Evolutionary conservation across 2,888 invertebrate species (phyloP), one percentile per base, ranked within the genome.

Genomic region (Campoplex nolae): DNA sequence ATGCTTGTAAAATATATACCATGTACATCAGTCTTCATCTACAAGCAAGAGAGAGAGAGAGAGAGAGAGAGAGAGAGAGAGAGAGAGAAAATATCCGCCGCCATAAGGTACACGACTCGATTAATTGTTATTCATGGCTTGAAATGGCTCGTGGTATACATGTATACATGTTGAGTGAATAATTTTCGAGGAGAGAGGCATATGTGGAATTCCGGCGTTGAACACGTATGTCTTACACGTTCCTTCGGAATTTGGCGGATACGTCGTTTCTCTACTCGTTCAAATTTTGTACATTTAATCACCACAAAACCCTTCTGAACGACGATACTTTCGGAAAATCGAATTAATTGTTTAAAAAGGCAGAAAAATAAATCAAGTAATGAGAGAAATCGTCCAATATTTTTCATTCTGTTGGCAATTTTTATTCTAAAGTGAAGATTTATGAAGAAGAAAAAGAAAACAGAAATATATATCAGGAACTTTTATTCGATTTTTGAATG

Each of bases 71-170:
- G 38, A 58, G 38, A 38, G 38, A 6, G 38, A 38, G 38, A 38
- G 38, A 71, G n/a, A n/a, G n/a, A n/a, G n/a, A n/a, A n/a, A 65
- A 78, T 75, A 54, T 78, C 42, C 68, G 54, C 42, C 65, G 42
- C 75, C 79, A 83, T 35, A 68, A 38, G 68, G 68, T 58, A 78
- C 67, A 79, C 67, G 56, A 68, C 80, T 82, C 83, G 77, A 88
- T 85, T 82, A 84, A 88, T 88, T 88, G 81, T 81, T 82, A 88
- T 88, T 86, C 88, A 84, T 78, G 62, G 38, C 68, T 77, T 54
- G 86, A 76, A 70, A 83, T 67, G 28, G 75, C 76, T 70, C 78
- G 42, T 76, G 32, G 18, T 67, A 35, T 32, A 56, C 42, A 58
- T 48, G 45, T 77, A 51, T 35, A 77, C 51, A 76, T 48, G 62